Percentiles rank a stretch among this genome's conserved stretches.
Evolutionary conservation across 2,113 vertebrate species (phyloP).

Genomic region (Thunnus thynnus): DNA sequence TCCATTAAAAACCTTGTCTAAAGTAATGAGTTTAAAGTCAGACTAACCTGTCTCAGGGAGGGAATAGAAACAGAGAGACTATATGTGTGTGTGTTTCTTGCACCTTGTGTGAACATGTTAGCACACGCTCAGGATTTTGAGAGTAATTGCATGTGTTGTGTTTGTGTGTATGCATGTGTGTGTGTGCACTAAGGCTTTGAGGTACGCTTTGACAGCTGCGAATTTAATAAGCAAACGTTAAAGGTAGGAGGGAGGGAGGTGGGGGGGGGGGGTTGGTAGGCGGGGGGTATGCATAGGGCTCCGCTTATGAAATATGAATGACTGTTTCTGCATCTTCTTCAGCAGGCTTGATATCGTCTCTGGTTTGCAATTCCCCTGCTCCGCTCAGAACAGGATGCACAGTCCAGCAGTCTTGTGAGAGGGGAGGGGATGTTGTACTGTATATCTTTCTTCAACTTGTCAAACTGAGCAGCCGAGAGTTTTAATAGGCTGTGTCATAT

Average conservation of each 20-base stretch:
- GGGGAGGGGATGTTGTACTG: constrained; percentile 37
- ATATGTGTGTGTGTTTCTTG: constrained; percentile 7
- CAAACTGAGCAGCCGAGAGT: constrained; percentile 42
- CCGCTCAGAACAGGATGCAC: constrained; percentile 49
- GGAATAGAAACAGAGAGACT: constrained; percentile 31
- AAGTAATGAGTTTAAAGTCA: constrained; percentile 79
- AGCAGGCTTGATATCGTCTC: constrained; percentile 67
- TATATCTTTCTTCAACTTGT: constrained; percentile 52
- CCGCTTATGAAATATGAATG: constrained; percentile 84
- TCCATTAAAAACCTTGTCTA: constrained; percentile 77
- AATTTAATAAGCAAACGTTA: constrained; percentile 81
- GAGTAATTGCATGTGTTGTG: constrained; percentile 53
- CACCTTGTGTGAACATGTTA: constrained; percentile 7
- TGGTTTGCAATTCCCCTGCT: constrained; percentile 69
- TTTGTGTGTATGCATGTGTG: constrained; percentile 25
- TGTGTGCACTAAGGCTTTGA: constrained; percentile 65
- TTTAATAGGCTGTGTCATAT: constrained; percentile 56
- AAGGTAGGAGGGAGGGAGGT: constrained; percentile 55
- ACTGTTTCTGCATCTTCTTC: constrained; percentile 79
- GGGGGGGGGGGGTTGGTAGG: neutral
- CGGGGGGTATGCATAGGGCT: constrained; percentile 43
- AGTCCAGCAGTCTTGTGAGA: constrained; percentile 66
- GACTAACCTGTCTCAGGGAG: constrained; percentile 57
- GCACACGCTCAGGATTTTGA: constrained; percentile 48
- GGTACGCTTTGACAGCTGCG: constrained; percentile 77